Evolutionary conservation across 2,888 invertebrate genomes (phyloP), one percentile per base, ranked within the genome.

Genomic region (Agrypnus murinus): DNA sequence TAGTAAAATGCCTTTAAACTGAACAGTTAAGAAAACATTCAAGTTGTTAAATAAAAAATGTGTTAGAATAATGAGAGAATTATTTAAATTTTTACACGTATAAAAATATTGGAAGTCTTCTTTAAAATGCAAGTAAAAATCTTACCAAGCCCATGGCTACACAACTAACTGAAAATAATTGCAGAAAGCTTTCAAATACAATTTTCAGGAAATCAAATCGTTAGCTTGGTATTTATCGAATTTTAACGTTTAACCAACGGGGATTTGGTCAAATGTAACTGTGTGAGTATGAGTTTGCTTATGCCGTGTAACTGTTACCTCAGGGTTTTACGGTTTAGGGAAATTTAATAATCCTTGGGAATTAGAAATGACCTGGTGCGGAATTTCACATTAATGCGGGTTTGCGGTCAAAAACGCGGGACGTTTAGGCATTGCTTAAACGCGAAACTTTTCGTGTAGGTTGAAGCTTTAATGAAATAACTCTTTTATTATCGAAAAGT

Each of bases 401-500:
- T 5, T 53, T 53, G 53, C 31, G 53, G 53, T 53, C 34, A 53
- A 53, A 53, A 34, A 34, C 34, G 34, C 34, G 53, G 12, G 31
- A 34, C 34, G 34, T 12, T 34, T 34, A 53, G 15, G 12, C 53
- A 32, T 14, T 53, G 31, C 14, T 31, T 34, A 32, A 25, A 32
- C 10, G 3, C n/a, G 38, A 34, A 53, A 53, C 31, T 34, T 53
- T 53, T 53, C 14, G 14, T 34, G 12, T 15, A 50, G 31, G 50
- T 25, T 19, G 14, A n/a, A 12, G 12, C 14, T 53, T 34, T 53
- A 53, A 53, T 53, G 53, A 53, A 53, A 53, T 53, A 53, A 31
- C 53, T 53, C 53, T 53, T 46, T 53, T 53, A 53, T 53, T 53
- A 53, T 53, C 53, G 12, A 12, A 53, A 53, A 53, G 53, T 53